Evolutionary conservation across 1,140 invertebrate genomes (phyloP).

Genomic region (Globodera rostochiensis): DNA sequence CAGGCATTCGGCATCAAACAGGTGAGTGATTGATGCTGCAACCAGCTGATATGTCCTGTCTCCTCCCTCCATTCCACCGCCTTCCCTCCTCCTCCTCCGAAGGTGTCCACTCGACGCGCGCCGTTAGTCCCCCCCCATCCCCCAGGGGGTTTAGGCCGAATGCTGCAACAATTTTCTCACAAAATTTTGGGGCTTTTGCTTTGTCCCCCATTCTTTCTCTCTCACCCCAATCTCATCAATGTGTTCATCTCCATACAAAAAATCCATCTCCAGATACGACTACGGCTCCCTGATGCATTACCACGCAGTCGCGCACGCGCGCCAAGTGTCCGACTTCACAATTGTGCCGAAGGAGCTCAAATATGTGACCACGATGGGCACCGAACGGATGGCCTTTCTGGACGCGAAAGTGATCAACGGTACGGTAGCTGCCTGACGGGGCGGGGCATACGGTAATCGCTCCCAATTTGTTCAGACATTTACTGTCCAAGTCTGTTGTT

Average conservation of each 20-base stretch:
- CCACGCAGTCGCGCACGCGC: constrained; percentile 51
- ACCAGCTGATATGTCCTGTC: background rate
- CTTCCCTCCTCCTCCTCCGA: background rate
- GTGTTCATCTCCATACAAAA: no score
- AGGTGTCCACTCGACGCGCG: constrained; percentile 59
- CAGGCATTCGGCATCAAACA: constrained; percentile 63
- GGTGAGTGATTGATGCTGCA: constrained; percentile 23
- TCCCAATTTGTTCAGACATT: constrained; percentile 40
- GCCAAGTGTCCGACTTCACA: constrained; percentile 61
- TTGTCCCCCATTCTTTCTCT: background rate
- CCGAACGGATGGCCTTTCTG: constrained; percentile 66
- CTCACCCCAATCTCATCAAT: background rate
- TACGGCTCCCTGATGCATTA: constrained; percentile 66
- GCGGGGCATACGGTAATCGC: background rate
- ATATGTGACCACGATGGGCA: constrained; percentile 65
- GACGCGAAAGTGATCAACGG: constrained; percentile 65
- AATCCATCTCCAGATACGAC: constrained; percentile 51
- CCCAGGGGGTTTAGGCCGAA: no score
- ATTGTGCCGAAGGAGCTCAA: constrained; percentile 66
- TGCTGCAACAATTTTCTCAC: background rate
- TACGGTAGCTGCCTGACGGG: background rate
- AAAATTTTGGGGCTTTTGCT: background rate
- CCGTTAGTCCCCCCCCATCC: constrained; percentile 36
- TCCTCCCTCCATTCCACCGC: background rate
- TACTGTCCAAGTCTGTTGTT: constrained; percentile 59